Conservation (phyloP, 2,113 vertebrate genomes). For the Channa maculata region DNA sequence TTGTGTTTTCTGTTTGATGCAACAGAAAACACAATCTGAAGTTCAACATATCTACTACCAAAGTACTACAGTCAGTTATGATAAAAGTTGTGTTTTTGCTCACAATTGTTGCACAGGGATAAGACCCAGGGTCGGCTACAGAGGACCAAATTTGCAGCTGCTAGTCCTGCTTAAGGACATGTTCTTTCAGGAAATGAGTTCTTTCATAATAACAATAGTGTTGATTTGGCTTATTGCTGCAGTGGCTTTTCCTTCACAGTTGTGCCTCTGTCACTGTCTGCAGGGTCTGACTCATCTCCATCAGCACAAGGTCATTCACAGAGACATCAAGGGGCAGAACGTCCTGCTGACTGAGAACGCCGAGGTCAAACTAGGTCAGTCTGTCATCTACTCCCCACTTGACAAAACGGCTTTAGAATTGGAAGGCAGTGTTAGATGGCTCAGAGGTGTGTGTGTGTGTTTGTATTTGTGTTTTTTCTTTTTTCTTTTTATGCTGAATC, state of each 20-base stretch:
- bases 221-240: constrained; percentile 24
- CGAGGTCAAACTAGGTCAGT: constrained; percentile 92
- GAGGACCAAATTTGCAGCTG: neutral
- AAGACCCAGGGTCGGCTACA: neutral
- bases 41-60: too few species aligned
- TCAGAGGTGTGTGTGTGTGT: constrained; percentile 3
- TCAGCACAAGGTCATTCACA: constrained; percentile 92
- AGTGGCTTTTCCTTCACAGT: constrained; percentile 26
- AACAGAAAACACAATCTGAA: too few species aligned
- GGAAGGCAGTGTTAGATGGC: constrained; percentile 19
- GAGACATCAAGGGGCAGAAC: constrained; percentile 96
- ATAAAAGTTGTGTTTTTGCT: too few species aligned
- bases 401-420: constrained; percentile 32
- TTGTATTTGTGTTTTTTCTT: constrained; percentile 25
- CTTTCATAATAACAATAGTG: constrained; percentile 3
- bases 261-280: constrained; percentile 42
- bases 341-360: constrained; percentile 92
- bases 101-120: too few species aligned
- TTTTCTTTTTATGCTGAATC: constrained; percentile 49
- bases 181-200: constrained; percentile 4
- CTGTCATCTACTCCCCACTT: constrained; percentile 30
- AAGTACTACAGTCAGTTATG: too few species aligned
- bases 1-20: too few species aligned
- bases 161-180: neutral
- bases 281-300: constrained; percentile 93